Evolutionary conservation across 2,797 vertebrate species (phyloP).

Genomic region (Rhinichthys osculus): DNA sequence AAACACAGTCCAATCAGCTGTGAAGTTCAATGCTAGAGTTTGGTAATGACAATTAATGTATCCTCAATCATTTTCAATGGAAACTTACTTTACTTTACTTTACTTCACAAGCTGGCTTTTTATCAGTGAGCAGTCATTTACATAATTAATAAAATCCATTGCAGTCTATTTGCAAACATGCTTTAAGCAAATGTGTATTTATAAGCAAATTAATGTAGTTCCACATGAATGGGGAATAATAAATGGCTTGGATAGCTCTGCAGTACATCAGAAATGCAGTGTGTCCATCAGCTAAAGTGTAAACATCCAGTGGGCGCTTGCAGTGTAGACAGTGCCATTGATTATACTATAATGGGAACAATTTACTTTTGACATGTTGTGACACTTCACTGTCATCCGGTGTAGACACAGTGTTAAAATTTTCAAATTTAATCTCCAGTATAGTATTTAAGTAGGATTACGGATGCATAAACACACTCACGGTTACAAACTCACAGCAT

Average conservation of each 20-base stretch:
- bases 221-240: background rate
- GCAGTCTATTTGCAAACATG: background rate
- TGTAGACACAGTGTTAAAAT: conserved; percentile 26
- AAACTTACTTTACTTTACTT: background rate
- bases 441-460: background rate
- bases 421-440: conserved; percentile 26
- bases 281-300: background rate
- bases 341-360: background rate
- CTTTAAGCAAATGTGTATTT: background rate
- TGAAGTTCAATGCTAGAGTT: background rate
- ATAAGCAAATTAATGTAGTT: background rate
- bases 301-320: background rate
- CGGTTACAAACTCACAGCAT: conserved; percentile 22
- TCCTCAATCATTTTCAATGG: background rate
- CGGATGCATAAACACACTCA: conserved; percentile 6
- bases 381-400: background rate
- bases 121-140: background rate
- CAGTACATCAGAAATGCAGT: background rate
- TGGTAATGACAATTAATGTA: background rate
- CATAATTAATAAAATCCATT: background rate
- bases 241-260: background rate
- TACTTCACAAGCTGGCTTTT: background rate
- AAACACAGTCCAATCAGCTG: background rate
- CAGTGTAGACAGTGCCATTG: background rate
- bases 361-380: conserved; percentile 23